A percentile compares a stretch with the other conserved stretches of the same genome.
phyloP scores from a whole-genome alignment of 2,113 vertebrate species.

The Rattus rattus region DNA sequence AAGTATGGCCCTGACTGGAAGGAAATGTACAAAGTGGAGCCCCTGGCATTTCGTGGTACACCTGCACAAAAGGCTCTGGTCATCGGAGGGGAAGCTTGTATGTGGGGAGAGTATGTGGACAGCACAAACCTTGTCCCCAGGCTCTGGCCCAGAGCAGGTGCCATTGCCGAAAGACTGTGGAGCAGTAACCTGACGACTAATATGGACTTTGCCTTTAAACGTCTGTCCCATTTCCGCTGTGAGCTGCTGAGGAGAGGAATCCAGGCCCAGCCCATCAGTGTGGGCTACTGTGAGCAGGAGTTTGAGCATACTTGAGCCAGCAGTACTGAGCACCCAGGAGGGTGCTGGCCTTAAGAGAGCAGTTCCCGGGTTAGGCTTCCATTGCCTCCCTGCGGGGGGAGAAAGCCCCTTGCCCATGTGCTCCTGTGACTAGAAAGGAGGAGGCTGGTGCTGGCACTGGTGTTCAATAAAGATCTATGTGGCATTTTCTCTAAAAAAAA shows the following conservation, averaged over 20 bases:
- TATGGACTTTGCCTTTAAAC: constrained; percentile 83
- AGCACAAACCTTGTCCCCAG: constrained; percentile 92
- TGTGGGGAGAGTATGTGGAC: constrained; percentile 97
- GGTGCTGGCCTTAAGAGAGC: constrained; percentile 14
- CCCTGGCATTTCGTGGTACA: constrained; percentile 91
- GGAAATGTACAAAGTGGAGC: constrained; percentile 92
- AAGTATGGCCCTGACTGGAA: constrained; percentile 96
- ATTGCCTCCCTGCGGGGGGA: not conserved
- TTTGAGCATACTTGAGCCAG: constrained; percentile 81
- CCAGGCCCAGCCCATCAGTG: constrained; percentile 89
- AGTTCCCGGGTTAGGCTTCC: not conserved
- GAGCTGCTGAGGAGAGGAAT: constrained; percentile 90
- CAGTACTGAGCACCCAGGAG: not conserved
- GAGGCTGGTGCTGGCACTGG: constrained; percentile 16
- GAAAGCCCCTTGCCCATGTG: not conserved
- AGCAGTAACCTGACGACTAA: constrained; percentile 85
- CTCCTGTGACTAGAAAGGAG: constrained; percentile 23
- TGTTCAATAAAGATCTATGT: constrained; percentile 73
- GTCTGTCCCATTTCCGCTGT: constrained; percentile 91
- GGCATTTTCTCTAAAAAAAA: constrained; percentile 49
- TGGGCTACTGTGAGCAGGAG: constrained; percentile 91
- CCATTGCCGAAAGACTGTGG: constrained; percentile 93
- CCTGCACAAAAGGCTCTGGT: constrained; percentile 91
- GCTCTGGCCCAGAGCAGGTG: constrained; percentile 93
- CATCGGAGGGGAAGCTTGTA: constrained; percentile 93